Evolutionary conservation across 2,888 invertebrate genomes (phyloP).

Genomic region (Pyrrhia umbra): DNA sequence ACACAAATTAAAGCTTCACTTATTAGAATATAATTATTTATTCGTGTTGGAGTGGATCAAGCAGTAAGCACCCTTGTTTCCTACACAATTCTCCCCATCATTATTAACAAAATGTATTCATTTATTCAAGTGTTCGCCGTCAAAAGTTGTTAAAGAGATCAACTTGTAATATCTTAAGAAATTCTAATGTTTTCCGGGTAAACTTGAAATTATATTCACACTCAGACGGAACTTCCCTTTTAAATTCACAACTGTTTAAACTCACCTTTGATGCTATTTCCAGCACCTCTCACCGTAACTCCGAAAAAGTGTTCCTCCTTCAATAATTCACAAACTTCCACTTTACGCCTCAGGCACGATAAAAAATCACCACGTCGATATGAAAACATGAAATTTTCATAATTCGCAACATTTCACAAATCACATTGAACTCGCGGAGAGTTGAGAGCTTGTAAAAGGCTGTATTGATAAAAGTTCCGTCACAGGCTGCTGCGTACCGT

Average conservation of each 20-base stretch:
- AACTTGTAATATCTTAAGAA: constrained; percentile 68
- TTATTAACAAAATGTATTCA: constrained; percentile 69
- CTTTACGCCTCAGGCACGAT: constrained; percentile 74
- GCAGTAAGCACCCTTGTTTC: constrained; percentile 44
- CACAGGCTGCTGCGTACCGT: constrained; percentile 65
- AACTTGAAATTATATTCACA: constrained; percentile 60
- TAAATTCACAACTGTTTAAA: constrained; percentile 78
- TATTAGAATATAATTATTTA: constrained; percentile 56
- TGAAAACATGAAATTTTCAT: constrained; percentile 78
- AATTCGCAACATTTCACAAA: constrained; percentile 83
- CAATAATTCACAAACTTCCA: constrained; percentile 76
- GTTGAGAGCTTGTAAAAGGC: constrained; percentile 72
- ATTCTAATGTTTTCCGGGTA: constrained; percentile 62
- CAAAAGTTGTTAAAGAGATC: constrained; percentile 63
- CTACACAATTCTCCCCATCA: constrained; percentile 60
- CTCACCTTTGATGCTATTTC: constrained; percentile 75
- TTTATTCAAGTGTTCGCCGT: constrained; percentile 68
- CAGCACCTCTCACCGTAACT: constrained; percentile 61
- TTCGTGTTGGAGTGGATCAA: constrained; percentile 50
- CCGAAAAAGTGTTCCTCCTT: constrained; percentile 65
- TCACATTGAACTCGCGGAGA: constrained; percentile 76
- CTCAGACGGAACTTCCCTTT: constrained; percentile 65
- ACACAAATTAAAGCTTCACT: constrained; percentile 34
- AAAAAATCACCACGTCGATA: constrained; percentile 78
- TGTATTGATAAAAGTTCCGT: constrained; percentile 74